phyloP scores from a whole-genome alignment of 2,888 invertebrate genomes.

The Oligia latruncula region DNA sequence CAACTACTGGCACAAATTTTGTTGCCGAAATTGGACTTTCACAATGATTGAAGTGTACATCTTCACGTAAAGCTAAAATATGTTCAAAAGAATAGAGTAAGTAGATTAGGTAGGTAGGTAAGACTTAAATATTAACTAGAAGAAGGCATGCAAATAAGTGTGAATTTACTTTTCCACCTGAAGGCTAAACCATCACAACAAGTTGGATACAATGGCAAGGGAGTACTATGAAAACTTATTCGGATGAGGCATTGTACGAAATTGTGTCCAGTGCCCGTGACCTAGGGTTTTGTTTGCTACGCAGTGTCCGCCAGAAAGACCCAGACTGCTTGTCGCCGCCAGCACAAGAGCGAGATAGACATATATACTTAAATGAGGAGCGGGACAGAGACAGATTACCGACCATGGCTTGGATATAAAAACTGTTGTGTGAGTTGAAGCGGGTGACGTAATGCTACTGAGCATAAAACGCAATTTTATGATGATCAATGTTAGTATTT shows the following conservation, averaged over 20 bases:
- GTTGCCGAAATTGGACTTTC: slow-evolving; percentile 17
- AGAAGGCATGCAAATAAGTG: slow-evolving; percentile 36
- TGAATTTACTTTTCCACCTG: slow-evolving; percentile 70
- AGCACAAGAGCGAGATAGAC: slow-evolving; percentile 81
- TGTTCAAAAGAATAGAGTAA: slow-evolving; percentile 10
- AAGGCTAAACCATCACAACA: slow-evolving; percentile 71
- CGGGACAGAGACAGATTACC: slow-evolving; percentile 78
- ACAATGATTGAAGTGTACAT: slow-evolving; percentile 23
- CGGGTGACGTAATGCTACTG: slow-evolving; percentile 79
- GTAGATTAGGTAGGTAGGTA: slow-evolving; percentile 23
- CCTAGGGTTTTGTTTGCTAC: slow-evolving; percentile 87
- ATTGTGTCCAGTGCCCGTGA: slow-evolving; percentile 85
- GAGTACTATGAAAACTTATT: slow-evolving; percentile 72
- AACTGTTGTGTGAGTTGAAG: slow-evolving; percentile 74
- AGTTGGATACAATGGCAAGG: slow-evolving; percentile 68
- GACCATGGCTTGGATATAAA: slow-evolving; percentile 82
- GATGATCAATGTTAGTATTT: slow-evolving; percentile 74
- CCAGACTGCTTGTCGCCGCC: slow-evolving; percentile 90
- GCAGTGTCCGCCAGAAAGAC: slow-evolving; percentile 81
- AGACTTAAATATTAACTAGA: slow-evolving; percentile 34
- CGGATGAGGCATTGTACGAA: slow-evolving; percentile 74
- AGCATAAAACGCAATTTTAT: slow-evolving; percentile 80
- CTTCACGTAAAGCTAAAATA: slow-evolving; percentile 19
- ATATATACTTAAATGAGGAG: slow-evolving; percentile 71
- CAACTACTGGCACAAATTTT: slow-evolving; percentile 9